phyloP scores from a whole-genome alignment of 2,888 invertebrate genomes.

The Lasius platythorax region DNA sequence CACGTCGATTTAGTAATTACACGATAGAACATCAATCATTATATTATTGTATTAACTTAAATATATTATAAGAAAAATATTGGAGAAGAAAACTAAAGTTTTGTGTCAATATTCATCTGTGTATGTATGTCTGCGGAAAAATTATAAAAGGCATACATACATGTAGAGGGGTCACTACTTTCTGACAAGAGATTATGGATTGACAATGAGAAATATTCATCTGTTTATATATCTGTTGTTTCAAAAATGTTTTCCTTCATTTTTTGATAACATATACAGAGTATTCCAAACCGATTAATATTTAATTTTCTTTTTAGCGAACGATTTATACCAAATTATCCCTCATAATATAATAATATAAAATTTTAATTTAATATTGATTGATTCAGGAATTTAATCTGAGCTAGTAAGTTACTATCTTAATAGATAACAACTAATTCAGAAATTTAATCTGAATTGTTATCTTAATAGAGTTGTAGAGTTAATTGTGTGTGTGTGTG shows the following conservation, averaged over 20 bases:
- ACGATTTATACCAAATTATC: background rate
- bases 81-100: background rate
- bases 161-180: too few species aligned
- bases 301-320: background rate
- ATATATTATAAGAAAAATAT: background rate
- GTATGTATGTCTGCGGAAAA: too few species aligned
- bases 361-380: background rate
- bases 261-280: background rate
- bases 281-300: background rate
- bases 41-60: slow-evolving; percentile 11
- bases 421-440: background rate
- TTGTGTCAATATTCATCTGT: background rate
- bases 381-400: background rate
- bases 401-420: background rate
- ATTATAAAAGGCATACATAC: background rate
- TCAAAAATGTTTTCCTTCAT: background rate
- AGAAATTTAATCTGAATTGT: background rate
- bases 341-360: background rate
- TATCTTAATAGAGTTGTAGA: background rate
- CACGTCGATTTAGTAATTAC: slow-evolving; percentile 14
- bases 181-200: too few species aligned
- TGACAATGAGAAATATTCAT: too few species aligned
- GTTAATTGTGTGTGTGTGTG: background rate
- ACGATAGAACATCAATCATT: background rate
- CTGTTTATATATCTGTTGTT: background rate